These are phyloP conservation scores for Dolichallabes microphthalmus DNA, from an alignment of 2,113 vertebrate genomes.

Conservation along the genomic window DNA sequence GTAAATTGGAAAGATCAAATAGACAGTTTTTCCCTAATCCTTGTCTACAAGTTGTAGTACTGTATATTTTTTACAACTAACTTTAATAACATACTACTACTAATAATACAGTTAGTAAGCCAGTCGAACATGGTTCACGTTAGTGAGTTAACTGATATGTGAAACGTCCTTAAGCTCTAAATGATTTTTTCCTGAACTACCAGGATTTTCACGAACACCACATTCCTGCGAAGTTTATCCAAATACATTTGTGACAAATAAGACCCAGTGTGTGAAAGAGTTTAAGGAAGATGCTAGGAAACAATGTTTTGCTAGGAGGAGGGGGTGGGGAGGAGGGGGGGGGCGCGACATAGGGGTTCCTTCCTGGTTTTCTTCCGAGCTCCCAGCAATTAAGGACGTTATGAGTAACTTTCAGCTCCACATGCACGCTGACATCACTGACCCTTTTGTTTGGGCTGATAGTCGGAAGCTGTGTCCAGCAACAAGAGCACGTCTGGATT, in stretches of 20 bases:
- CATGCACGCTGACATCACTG: slow-evolving; percentile 65
- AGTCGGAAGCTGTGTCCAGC: slow-evolving; percentile 54
- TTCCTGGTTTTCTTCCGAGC: slow-evolving; percentile 75
- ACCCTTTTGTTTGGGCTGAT: slow-evolving; percentile 65
- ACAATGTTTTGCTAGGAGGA: slow-evolving; percentile 55
- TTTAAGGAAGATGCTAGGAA: slow-evolving; percentile 41
- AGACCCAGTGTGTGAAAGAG: background rate
- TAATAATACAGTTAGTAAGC: background rate
- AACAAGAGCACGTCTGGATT: slow-evolving; percentile 34
- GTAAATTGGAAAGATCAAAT: background rate
- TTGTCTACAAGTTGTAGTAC: background rate
- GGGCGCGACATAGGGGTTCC: slow-evolving; percentile 65
- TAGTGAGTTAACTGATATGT: background rate
- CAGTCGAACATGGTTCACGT: background rate
- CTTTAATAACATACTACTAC: no score
- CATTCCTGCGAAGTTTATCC: background rate
- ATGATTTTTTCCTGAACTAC: background rate
- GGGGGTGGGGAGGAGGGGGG: no score
- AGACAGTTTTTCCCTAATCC: background rate
- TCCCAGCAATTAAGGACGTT: slow-evolving; percentile 63
- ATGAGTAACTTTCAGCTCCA: slow-evolving; percentile 62
- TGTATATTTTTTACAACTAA: no score
- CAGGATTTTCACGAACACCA: background rate
- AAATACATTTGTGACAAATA: background rate
- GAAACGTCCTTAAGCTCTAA: background rate